Evolutionary conservation across 2,888 invertebrate genomes (phyloP).

Genomic region (Pyrrhia umbra): DNA sequence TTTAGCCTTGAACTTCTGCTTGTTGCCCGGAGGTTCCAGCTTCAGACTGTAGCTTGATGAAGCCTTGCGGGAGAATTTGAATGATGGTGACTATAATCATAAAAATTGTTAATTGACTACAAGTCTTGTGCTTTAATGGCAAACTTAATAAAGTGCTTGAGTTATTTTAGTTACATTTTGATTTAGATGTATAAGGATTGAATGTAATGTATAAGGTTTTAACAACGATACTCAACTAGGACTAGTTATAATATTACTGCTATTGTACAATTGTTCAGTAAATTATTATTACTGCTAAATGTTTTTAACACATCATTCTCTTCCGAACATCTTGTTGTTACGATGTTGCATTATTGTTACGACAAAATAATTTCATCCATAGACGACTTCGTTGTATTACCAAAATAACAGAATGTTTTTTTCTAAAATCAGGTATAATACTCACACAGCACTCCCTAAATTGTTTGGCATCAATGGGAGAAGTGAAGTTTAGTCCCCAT

Average conservation of each 20-base stretch:
- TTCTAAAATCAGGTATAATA: conserved; percentile 74
- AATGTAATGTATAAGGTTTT: not conserved
- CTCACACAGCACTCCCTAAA: conserved; percentile 99
- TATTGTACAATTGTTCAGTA: too few species aligned
- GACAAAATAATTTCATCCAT: too few species aligned
- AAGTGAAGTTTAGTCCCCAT: conserved; percentile 99
- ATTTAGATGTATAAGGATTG: not conserved
- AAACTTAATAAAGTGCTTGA: not conserved
- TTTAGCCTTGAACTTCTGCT: conserved; percentile 96
- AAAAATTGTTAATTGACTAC: conserved; percentile 45
- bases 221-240: too few species aligned
- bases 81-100: conserved; percentile 96
- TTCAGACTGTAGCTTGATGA: conserved; percentile 99
- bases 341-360: too few species aligned
- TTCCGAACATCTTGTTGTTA: too few species aligned
- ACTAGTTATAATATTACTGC: too few species aligned
- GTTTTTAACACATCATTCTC: too few species aligned
- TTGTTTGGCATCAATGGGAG: conserved; percentile 98
- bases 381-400: too few species aligned
- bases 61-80: conserved; percentile 99
- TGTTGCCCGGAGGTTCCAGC: conserved; percentile 96
- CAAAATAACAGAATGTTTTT: too few species aligned
- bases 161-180: not conserved
- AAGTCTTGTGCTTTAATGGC: conserved; percentile 15
- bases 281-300: too few species aligned